phyloP scores from a whole-genome alignment of 2,888 invertebrate genomes.

The Achlya flavicornis region DNA sequence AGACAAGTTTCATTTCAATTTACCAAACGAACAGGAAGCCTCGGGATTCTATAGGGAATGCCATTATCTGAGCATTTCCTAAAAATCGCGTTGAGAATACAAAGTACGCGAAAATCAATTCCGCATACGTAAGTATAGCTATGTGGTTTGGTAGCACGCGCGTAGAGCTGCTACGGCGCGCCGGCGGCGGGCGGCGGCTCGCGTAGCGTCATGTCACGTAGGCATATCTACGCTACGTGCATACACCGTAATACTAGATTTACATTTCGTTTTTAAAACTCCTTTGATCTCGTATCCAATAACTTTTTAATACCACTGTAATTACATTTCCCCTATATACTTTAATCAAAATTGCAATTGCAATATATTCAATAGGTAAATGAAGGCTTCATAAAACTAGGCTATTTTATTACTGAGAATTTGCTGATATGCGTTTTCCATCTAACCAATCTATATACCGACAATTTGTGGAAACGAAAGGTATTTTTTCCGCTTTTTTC shows the following conservation, averaged over 20 bases:
- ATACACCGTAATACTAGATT: constrained; percentile 26
- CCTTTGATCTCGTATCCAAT: too few species aligned
- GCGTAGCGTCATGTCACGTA: constrained; percentile 63
- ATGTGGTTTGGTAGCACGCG: constrained; percentile 45
- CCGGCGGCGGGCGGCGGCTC: constrained; percentile 28
- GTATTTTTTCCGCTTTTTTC: constrained; percentile 26
- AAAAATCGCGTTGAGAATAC: constrained; percentile 48
- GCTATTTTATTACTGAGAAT: too few species aligned
- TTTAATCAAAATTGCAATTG: too few species aligned
- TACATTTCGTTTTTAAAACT: constrained; percentile 20
- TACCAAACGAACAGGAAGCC: constrained; percentile 29
- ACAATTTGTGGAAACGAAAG: background rate
- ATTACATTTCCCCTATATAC: background rate
- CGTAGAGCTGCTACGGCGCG: constrained; percentile 44
- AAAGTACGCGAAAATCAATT: constrained; percentile 59
- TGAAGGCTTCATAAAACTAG: too few species aligned
- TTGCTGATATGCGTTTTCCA: background rate
- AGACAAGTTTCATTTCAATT: constrained; percentile 20
- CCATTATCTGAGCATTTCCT: constrained; percentile 46
- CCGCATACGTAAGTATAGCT: constrained; percentile 20
- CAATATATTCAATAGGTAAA: too few species aligned
- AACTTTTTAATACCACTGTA: constrained; percentile 22
- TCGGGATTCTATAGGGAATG: constrained; percentile 34
- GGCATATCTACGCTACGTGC: constrained; percentile 48
- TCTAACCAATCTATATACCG: background rate